Conservation (phyloP, 2,888 invertebrate genomes). For the Electrophaes corylata region DNA sequence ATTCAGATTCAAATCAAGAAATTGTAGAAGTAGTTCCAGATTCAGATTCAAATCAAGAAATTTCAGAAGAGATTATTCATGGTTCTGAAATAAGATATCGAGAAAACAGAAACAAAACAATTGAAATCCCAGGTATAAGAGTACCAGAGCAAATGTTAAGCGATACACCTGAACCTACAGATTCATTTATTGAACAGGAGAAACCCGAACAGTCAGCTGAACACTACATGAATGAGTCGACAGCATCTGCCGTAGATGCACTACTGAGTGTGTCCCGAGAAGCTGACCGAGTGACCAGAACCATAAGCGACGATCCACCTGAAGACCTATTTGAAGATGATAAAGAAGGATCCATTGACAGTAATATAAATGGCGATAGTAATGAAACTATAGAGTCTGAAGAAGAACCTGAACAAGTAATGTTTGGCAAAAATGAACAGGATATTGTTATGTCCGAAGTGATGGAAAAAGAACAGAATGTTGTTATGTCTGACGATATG, state of each 20-base stretch:
- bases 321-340: slow-evolving; percentile 80
- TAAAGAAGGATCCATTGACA: slow-evolving; percentile 42
- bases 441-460: slow-evolving; percentile 9
- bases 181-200: slow-evolving; percentile 25
- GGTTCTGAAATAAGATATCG: slow-evolving; percentile 13
- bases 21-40: not conserved
- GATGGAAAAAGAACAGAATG: slow-evolving; percentile 16
- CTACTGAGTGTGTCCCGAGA: slow-evolving; percentile 75
- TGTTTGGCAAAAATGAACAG: slow-evolving; percentile 21
- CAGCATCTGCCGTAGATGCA: slow-evolving; percentile 78
- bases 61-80: slow-evolving; percentile 14
- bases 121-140: slow-evolving; percentile 31
- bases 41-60: slow-evolving; percentile 7
- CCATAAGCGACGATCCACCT: slow-evolving; percentile 71
- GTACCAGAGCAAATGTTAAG: slow-evolving; percentile 36
- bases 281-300: slow-evolving; percentile 70
- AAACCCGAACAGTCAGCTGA: slow-evolving; percentile 46
- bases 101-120: slow-evolving; percentile 23
- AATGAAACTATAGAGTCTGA: slow-evolving; percentile 5
- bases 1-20: slow-evolving; percentile 1
- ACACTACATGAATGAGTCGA: slow-evolving; percentile 70
- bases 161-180: slow-evolving; percentile 26
- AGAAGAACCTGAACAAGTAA: slow-evolving; percentile 10
- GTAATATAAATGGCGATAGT: slow-evolving; percentile 47
- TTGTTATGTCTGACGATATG: slow-evolving; percentile 6